These are phyloP conservation scores for Anabacerthia variegaticeps DNA, from an alignment of 2,797 vertebrate species.

Conservation along the genomic window DNA sequence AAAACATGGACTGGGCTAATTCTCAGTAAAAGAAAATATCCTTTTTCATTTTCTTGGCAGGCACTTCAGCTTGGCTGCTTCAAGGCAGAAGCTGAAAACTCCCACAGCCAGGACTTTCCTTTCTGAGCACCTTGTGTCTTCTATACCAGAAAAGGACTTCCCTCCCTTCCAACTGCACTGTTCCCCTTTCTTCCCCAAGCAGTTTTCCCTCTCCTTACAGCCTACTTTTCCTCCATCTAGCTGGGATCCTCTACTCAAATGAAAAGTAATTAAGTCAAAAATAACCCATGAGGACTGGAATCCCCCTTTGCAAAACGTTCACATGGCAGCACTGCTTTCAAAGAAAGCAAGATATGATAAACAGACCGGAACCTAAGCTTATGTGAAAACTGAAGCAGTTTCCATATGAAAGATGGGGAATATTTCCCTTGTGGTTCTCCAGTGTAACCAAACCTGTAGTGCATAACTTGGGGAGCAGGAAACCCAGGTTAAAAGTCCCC, in stretches of 20 bases:
- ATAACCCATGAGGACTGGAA: background rate
- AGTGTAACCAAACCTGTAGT: background rate
- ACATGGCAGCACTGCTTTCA: background rate
- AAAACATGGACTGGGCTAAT: background rate
- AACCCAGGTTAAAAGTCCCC: background rate
- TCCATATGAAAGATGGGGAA: background rate
- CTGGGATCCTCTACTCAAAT: background rate
- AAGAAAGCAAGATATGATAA: background rate
- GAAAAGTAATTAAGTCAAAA: background rate
- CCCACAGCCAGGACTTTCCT: background rate
- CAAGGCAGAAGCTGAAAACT: background rate
- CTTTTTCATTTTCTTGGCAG: slow-evolving; percentile 26
- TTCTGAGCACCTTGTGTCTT: background rate
- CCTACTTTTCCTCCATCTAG: background rate
- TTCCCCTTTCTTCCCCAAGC: background rate
- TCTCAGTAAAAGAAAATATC: slow-evolving; percentile 9
- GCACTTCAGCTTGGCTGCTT: background rate
- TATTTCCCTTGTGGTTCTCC: background rate
- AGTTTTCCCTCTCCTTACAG: background rate
- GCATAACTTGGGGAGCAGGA: background rate
- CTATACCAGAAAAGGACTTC: background rate
- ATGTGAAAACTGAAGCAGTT: background rate
- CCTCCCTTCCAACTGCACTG: background rate
- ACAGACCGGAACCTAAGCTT: background rate
- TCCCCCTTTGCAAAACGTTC: background rate